A percentile compares a stretch with the other conserved stretches of the same genome.
Evolutionary conservation across 2,797 vertebrate genomes (phyloP).

Genomic region (Nasua narica): DNA sequence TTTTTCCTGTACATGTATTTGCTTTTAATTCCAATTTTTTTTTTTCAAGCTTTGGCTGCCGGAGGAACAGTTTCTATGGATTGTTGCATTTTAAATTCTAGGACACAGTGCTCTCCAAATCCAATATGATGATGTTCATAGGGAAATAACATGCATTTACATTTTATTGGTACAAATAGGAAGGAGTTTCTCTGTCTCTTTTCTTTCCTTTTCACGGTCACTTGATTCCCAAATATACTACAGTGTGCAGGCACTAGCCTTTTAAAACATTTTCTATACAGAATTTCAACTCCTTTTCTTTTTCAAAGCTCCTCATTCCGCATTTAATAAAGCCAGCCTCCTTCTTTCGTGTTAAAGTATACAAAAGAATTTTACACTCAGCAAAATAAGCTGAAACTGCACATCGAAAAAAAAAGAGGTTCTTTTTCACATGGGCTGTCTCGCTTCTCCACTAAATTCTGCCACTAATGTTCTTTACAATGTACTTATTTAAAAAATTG

Average conservation of each 20-base stretch:
- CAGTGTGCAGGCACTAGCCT: neutral
- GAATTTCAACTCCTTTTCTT: constrained; percentile 56
- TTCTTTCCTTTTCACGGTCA: constrained; percentile 60
- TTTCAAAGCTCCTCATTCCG: neutral
- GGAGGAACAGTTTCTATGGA: constrained; percentile 58
- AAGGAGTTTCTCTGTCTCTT: constrained; percentile 35
- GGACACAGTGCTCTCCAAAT: constrained; percentile 59
- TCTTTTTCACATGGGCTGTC: neutral
- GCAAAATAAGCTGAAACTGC: constrained; percentile 53
- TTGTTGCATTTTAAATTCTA: constrained; percentile 61
- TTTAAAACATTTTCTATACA: constrained; percentile 1
- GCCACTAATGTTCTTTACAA: constrained; percentile 23
- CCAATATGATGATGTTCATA: constrained; percentile 34
- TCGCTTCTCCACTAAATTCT: constrained; percentile 1
- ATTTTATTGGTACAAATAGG: constrained; percentile 50
- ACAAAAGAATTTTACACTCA: constrained; percentile 51
- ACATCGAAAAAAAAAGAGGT: neutral
- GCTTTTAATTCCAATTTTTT: constrained; percentile 50
- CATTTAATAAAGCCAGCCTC: constrained; percentile 34
- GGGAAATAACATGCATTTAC: constrained; percentile 39
- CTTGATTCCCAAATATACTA: constrained; percentile 40
- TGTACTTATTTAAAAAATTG: constrained; percentile 8
- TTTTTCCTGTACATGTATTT: constrained; percentile 30
- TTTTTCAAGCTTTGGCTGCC: constrained; percentile 50
- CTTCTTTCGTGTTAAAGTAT: neutral